Evolutionary conservation across 2,888 invertebrate genomes (phyloP).

Genomic region (Morpho deidamia): DNA sequence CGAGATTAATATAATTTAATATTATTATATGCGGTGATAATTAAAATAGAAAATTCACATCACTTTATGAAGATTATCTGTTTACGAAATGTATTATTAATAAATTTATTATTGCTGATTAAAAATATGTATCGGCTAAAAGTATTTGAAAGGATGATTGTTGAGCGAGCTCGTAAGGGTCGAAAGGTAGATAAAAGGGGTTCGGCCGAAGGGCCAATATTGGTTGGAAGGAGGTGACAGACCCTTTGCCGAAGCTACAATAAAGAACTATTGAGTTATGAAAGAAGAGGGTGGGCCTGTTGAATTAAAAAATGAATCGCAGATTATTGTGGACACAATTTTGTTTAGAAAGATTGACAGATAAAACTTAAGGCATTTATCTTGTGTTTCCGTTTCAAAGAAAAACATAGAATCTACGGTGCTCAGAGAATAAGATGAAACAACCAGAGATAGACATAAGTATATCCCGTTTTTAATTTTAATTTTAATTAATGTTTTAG

Average conservation of each 20-base stretch:
- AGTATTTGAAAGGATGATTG: conserved; percentile 55
- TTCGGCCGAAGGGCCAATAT: conserved; percentile 49
- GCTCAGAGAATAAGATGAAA: too few species aligned
- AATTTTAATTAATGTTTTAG: too few species aligned
- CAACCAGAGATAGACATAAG: too few species aligned
- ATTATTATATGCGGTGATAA: too few species aligned
- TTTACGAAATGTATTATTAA: neutral
- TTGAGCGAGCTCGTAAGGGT: conserved; percentile 56
- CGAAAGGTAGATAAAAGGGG: conserved; percentile 62
- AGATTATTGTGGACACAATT: neutral
- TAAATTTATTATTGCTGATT: neutral
- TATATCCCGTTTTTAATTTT: too few species aligned
- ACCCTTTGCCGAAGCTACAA: conserved; percentile 27
- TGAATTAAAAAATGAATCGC: neutral
- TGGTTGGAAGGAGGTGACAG: conserved; percentile 43
- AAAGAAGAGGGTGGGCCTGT: conserved; percentile 3
- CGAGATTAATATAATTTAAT: too few species aligned
- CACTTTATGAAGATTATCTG: too few species aligned
- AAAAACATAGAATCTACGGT: too few species aligned
- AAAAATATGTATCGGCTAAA: conserved; percentile 36
- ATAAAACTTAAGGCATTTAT: too few species aligned
- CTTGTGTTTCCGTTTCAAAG: too few species aligned
- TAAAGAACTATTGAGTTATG: conserved; percentile 18
- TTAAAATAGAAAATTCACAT: too few species aligned
- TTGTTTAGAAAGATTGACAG: too few species aligned